These are phyloP conservation scores for Misgurnus anguillicaudatus DNA, from an alignment of 2,113 vertebrate species.

Conservation along the genomic window DNA sequence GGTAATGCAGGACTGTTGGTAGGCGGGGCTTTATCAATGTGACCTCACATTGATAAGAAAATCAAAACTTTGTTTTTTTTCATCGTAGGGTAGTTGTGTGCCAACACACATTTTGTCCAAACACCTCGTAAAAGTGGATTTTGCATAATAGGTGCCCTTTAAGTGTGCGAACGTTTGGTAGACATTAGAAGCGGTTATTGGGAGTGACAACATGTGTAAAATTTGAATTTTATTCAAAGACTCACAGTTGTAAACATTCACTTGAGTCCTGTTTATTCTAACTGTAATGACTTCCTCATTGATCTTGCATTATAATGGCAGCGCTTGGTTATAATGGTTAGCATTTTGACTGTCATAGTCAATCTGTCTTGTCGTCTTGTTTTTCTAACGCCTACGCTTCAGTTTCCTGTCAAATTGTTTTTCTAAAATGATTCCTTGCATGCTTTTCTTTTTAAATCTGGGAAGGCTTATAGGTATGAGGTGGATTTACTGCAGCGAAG, in stretches of 20 bases:
- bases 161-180: background rate
- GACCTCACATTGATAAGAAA: too few relatives aligned
- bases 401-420: slow-evolving; percentile 22
- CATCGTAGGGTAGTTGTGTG: too few relatives aligned
- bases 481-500: slow-evolving; percentile 38
- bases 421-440: slow-evolving; percentile 14
- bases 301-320: background rate
- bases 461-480: slow-evolving; percentile 33
- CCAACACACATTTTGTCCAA: too few relatives aligned
- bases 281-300: background rate
- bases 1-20: too few relatives aligned
- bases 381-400: background rate
- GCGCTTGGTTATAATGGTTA: background rate
- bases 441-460: slow-evolving; percentile 22
- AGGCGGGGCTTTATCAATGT: too few relatives aligned
- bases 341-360: slow-evolving; percentile 7
- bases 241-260: background rate
- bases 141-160: too few relatives aligned
- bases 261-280: background rate
- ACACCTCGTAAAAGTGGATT: too few relatives aligned
- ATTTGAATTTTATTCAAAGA: background rate
- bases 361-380: background rate
- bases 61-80: too few relatives aligned
- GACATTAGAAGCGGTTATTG: background rate
- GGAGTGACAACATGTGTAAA: background rate